These are phyloP conservation scores for Hydriomena furcata DNA, from an alignment of 2,888 invertebrate genomes.

Conservation along the genomic window DNA sequence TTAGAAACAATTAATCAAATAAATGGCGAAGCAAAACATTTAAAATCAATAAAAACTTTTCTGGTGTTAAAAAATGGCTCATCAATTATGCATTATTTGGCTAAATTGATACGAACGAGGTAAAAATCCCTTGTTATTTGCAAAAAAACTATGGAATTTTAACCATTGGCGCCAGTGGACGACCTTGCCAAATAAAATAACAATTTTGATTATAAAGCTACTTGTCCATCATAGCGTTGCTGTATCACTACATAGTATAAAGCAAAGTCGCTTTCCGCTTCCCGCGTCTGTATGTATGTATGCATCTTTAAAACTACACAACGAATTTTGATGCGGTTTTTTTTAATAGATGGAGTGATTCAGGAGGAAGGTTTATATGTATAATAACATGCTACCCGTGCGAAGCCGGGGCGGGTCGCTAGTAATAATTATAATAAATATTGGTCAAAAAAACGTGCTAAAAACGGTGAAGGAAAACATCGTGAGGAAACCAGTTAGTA, in stretches of 20 bases:
- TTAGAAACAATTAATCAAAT: conserved; percentile 28
- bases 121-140: conserved; percentile 31
- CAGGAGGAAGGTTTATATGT: no score
- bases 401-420: no score
- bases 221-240: background rate
- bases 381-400: no score
- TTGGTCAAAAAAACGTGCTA: no score
- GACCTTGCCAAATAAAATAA: conserved; percentile 52
- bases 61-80: conserved; percentile 18
- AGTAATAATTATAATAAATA: no score
- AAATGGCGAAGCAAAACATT: conserved; percentile 29
- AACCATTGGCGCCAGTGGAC: conserved; percentile 55
- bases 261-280: no score
- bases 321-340: no score
- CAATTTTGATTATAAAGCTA: conserved; percentile 36
- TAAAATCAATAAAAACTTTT: conserved; percentile 26
- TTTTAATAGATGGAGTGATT: no score
- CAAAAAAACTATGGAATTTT: conserved; percentile 41
- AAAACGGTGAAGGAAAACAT: no score
- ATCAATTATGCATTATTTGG: conserved; percentile 30
- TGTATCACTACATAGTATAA: background rate
- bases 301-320: no score
- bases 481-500: no score
- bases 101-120: conserved; percentile 25
- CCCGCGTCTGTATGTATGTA: no score